Evolutionary conservation across 1,140 invertebrate species (phyloP).

Genomic region (Thrips palmi): DNA sequence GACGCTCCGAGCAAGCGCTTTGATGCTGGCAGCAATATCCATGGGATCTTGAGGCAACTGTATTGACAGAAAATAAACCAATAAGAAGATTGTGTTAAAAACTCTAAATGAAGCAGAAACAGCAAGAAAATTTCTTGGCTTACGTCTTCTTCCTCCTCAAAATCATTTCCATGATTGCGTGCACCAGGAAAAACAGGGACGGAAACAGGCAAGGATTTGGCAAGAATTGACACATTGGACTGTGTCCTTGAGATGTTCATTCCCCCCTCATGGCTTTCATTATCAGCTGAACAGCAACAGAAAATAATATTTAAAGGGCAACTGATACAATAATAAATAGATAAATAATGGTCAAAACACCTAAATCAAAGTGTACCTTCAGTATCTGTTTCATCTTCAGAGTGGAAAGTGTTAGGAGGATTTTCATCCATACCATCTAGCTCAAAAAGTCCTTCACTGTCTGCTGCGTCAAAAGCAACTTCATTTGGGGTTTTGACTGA

Average conservation of each 20-base stretch:
- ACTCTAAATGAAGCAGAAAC: not conserved
- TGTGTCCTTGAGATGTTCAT: conserved; percentile 24
- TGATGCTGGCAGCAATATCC: conserved; percentile 72
- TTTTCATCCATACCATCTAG: conserved; percentile 32
- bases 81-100: conserved; percentile 3
- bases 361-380: conserved; percentile 22
- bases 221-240: conserved; percentile 24
- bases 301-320: conserved; percentile 2
- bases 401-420: conserved; percentile 18
- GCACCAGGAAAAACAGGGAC: conserved; percentile 26
- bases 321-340: conserved; percentile 1
- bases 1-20: conserved; percentile 66
- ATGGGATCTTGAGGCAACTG: conserved; percentile 23
- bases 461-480: conserved; percentile 14
- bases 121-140: too few species aligned
- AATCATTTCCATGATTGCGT: conserved; percentile 17
- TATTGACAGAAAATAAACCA: conserved; percentile 9
- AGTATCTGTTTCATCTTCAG: conserved; percentile 28
- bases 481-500: not conserved
- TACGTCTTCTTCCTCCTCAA: conserved; percentile 26
- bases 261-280: conserved; percentile 26
- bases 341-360: conserved; percentile 1
- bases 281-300: conserved; percentile 17
- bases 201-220: conserved; percentile 33
- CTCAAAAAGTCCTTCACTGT: conserved; percentile 29